Evolutionary conservation across 2,113 vertebrate species (phyloP), one percentile per base, ranked within the genome.

Genomic region (Prunella fulvescens): DNA sequence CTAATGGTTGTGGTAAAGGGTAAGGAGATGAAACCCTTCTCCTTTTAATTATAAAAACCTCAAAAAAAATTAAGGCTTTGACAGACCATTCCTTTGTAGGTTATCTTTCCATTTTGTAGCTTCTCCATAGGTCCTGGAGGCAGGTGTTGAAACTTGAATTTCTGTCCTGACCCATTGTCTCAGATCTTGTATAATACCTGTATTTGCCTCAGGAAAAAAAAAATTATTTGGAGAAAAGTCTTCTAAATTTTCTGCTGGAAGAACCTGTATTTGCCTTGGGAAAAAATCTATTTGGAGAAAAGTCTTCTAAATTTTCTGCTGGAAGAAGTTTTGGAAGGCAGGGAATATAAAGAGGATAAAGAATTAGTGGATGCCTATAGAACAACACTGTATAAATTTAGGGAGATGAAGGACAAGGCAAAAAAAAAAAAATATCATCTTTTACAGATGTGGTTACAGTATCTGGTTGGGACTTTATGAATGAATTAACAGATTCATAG

Each of bases 51-150:
- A 10, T 35, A 60, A 53, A 78, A 60, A 5, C 0, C 5, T 72
- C 14, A 37, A 80, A 7, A 66, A 44, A 66, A 31, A 5, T 8
- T 7, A 73, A 57, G 28, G 3, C 12, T 88, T 88, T 83, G 58
- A 29, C 39, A 40, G 14, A 39, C 35, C 24, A 20, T 66, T 64
- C 26, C 19, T 2, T 0, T 48, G 24, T 37, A 56, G 17, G 8
- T 62, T 42, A 6, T 40, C 5, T 74, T 39, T 71, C 10, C 8
- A 6, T 81, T 85, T 65, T 92, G 7, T 74, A 47, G 19, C 4
- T 82, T 70, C 29, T 58, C 48, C 0, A 0, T 8, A 35, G 31
- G 7, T 48, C 45, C 50, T 12, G 2, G 8, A 53, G 37, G 11
- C 14, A 71, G 50, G 3, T 76, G 3, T 12, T 54, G n/a, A 58